These are phyloP conservation scores for Nephrotoma appendiculata DNA, from an alignment of 2,888 invertebrate species.

Conservation along the genomic window DNA sequence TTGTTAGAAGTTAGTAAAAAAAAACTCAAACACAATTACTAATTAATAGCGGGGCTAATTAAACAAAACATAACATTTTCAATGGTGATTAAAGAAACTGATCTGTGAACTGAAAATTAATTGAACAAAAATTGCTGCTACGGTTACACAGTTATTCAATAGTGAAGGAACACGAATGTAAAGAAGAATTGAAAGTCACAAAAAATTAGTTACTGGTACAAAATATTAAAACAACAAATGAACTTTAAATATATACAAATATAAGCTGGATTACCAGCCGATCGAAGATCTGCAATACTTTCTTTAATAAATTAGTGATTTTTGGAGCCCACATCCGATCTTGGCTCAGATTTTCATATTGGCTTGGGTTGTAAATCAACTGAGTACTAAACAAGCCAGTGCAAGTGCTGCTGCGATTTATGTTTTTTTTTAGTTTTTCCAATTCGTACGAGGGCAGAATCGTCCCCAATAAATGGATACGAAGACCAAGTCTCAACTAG, in stretches of 20 bases:
- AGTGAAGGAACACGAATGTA: background rate
- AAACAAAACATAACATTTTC: background rate
- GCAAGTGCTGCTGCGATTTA: too few relatives aligned
- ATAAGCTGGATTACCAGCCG: too few relatives aligned
- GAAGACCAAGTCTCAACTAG: too few relatives aligned
- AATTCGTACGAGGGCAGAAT: too few relatives aligned
- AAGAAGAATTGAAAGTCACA: background rate
- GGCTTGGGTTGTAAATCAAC: too few relatives aligned
- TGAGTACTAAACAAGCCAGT: too few relatives aligned
- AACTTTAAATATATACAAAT: background rate
- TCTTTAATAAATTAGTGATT: too few relatives aligned
- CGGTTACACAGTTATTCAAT: background rate
- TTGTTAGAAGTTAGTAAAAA: conserved; percentile 8
- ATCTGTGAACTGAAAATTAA: background rate
- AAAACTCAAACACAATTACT: conserved; percentile 7
- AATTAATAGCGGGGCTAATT: background rate
- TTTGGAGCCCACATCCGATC: too few relatives aligned
- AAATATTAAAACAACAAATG: background rate
- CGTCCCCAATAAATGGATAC: too few relatives aligned
- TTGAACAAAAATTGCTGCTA: background rate
- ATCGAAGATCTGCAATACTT: too few relatives aligned
- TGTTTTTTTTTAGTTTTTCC: too few relatives aligned
- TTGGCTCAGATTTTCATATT: too few relatives aligned
- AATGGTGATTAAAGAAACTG: background rate
- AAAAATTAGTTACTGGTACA: background rate